phyloP scores from a whole-genome alignment of 1,140 invertebrate genomes.

The Rhizoglyphus robini region DNA sequence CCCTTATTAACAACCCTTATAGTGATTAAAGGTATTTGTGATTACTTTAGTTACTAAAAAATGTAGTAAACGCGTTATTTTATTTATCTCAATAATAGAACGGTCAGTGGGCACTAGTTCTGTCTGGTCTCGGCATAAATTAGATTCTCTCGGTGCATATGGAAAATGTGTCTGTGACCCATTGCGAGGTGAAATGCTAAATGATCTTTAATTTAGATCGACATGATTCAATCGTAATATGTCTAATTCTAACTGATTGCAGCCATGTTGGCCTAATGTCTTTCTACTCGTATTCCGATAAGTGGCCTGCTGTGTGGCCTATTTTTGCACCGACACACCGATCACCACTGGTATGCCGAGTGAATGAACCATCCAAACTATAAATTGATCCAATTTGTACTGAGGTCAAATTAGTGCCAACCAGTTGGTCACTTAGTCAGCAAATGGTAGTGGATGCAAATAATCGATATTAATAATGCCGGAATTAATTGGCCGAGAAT shows the following conservation, averaged over 20 bases:
- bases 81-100: conserved; percentile 28
- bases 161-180: too few species aligned
- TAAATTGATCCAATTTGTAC: background rate
- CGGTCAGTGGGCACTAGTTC: too few species aligned
- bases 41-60: conserved; percentile 13
- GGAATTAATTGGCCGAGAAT: background rate
- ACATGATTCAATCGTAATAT: conserved; percentile 1
- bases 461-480: conserved; percentile 7
- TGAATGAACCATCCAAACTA: background rate
- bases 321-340: too few species aligned
- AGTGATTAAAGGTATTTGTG: conserved; percentile 26
- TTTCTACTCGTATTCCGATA: too few species aligned
- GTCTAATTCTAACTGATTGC: conserved; percentile 1
- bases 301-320: too few species aligned
- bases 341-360: too few species aligned
- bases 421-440: background rate
- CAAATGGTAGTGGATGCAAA: background rate
- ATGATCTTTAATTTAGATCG: conserved; percentile 8
- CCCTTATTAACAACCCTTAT: conserved; percentile 23
- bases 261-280: background rate
- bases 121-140: background rate
- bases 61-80: background rate
- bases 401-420: background rate
- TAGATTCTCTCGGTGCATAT: too few species aligned
- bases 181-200: background rate